Percentiles rank a stretch among this genome's conserved stretches.
phyloP scores from a whole-genome alignment of 2,888 invertebrate genomes.

The Stenolophus ochropezus region DNA sequence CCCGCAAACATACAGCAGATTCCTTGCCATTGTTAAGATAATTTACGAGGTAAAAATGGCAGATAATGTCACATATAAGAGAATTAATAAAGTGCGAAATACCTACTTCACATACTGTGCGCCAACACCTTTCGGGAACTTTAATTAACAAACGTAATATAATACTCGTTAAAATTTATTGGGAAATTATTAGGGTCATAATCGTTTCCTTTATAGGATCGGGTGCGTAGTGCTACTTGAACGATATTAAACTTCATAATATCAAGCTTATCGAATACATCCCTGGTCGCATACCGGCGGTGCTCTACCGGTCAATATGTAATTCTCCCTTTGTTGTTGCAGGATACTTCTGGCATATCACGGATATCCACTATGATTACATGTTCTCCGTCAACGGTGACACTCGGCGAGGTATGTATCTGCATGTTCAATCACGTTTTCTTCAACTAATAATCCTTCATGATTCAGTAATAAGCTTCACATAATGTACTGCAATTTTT shows the following conservation, averaged over 20 bases:
- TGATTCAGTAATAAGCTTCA: not conserved
- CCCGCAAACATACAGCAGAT: not conserved
- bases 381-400: constrained; percentile 87
- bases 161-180: constrained; percentile 53
- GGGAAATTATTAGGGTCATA: constrained; percentile 51
- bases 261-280: constrained; percentile 46
- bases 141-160: constrained; percentile 54
- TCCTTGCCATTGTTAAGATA: not conserved
- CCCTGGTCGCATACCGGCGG: not conserved
- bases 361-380: constrained; percentile 93
- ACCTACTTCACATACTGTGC: not conserved
- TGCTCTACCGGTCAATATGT: not conserved
- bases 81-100: constrained; percentile 28
- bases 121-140: constrained; percentile 41
- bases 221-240: constrained; percentile 41
- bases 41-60: constrained; percentile 1
- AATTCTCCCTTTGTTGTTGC: constrained; percentile 74
- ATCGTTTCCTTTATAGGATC: constrained; percentile 52
- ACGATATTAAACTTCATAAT: constrained; percentile 46
- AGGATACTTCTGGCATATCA: constrained; percentile 98
- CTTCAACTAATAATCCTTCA: not conserved
- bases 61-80: constrained; percentile 13
- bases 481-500: not conserved
- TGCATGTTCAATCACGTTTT: not conserved
- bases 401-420: constrained; percentile 82